phyloP scores from a whole-genome alignment of 1,140 invertebrate genomes.

The Drosophila persimilis region DNA sequence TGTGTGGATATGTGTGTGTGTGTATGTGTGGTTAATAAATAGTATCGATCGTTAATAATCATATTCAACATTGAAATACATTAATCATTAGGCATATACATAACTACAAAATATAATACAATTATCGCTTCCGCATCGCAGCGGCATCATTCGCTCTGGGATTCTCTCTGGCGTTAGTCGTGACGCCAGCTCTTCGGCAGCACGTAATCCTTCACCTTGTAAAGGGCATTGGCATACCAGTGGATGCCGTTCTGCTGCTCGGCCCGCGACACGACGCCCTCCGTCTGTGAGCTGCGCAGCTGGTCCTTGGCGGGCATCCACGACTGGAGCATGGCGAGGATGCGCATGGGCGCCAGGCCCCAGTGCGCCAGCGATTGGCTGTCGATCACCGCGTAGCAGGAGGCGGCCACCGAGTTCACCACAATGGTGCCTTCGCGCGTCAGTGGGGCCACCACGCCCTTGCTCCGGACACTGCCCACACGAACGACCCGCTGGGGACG shows the following conservation, averaged over 20 bases:
- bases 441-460: conserved; percentile 95
- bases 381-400: conserved; percentile 96
- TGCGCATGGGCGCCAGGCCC: conserved; percentile 91
- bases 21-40: conserved; percentile 64
- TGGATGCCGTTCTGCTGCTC: conserved; percentile 87
- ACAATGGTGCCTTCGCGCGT: conserved; percentile 93
- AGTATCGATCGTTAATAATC: conserved; percentile 65
- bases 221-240: conserved; percentile 93
- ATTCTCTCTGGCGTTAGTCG: conserved; percentile 39
- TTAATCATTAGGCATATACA: conserved; percentile 63
- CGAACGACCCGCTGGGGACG: conserved; percentile 86
- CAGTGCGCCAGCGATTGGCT: conserved; percentile 93
- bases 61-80: conserved; percentile 78
- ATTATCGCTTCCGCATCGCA: conserved; percentile 34
- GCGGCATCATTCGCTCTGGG: background rate
- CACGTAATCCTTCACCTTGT: conserved; percentile 87
- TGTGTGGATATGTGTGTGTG: conserved; percentile 24
- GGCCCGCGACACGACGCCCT: conserved; percentile 32
- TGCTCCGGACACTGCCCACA: conserved; percentile 84
- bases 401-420: conserved; percentile 94
- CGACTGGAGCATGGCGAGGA: conserved; percentile 84
- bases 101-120: conserved; percentile 79
- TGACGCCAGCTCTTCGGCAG: conserved; percentile 85
- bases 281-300: conserved; percentile 46
- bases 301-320: conserved; percentile 62